Evolutionary conservation across 2,797 vertebrate species (phyloP).

Genomic region (Acanthis flammea): DNA sequence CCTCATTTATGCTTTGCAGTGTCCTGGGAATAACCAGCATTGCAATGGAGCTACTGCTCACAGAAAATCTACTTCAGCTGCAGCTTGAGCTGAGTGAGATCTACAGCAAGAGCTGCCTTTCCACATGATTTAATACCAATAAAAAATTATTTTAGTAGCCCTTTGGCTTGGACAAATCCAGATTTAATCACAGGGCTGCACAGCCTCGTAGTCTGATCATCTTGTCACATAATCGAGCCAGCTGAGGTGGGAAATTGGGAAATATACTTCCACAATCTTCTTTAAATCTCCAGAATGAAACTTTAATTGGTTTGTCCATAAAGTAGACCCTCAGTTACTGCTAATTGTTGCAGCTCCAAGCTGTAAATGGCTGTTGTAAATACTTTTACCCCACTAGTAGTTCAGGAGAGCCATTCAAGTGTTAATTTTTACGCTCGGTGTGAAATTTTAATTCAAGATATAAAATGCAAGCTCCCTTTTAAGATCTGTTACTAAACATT

Average conservation of each 20-base stretch:
- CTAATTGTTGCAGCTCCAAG: not conserved
- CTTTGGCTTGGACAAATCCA: not conserved
- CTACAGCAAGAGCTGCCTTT: not conserved
- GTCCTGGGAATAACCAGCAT: constrained; percentile 19
- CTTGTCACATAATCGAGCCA: not conserved
- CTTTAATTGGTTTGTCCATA: not conserved
- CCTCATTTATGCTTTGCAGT: not conserved
- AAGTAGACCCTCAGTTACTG: not conserved
- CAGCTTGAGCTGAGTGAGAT: not conserved
- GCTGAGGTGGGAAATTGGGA: not conserved
- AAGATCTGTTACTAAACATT: constrained; percentile 42
- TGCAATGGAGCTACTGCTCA: not conserved
- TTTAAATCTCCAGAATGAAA: not conserved
- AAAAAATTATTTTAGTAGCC: not conserved
- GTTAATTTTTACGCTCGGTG: not conserved
- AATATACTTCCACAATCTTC: not conserved
- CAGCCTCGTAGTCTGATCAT: not conserved
- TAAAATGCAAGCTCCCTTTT: constrained; percentile 6
- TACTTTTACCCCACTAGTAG: not conserved
- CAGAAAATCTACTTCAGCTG: not conserved
- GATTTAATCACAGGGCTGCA: not conserved
- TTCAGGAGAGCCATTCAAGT: not conserved
- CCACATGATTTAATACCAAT: not conserved
- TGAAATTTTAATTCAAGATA: not conserved
- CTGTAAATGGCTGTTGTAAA: not conserved